A percentile compares a stretch with the other conserved stretches of the same genome.
Conservation (phyloP, 2,888 invertebrate genomes). For the Capitulum mitella region DNA sequence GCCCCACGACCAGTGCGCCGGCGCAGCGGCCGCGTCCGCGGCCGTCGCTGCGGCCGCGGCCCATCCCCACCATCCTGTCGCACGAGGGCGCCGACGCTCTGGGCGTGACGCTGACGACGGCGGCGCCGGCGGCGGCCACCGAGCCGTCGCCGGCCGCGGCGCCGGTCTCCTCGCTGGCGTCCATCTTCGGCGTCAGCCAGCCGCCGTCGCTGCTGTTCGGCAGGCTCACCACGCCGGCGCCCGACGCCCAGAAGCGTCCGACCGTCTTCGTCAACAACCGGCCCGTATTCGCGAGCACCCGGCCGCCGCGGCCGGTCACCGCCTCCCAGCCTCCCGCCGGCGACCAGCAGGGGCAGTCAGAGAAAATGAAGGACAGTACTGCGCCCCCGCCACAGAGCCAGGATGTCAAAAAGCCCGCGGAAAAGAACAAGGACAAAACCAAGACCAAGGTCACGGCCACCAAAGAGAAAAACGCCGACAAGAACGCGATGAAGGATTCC, state of each 20-base stretch:
- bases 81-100: neutral
- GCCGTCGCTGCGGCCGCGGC: neutral
- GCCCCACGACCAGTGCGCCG: neutral
- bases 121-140: neutral
- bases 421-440: neutral
- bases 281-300: neutral
- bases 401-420: neutral
- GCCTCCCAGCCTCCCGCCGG: neutral
- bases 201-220: neutral
- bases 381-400: too few relatives aligned
- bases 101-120: conserved; percentile 1
- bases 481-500: neutral
- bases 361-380: too few relatives aligned
- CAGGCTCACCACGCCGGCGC: neutral
- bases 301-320: neutral
- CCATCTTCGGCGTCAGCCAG: neutral
- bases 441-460: neutral
- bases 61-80: conserved; percentile 11
- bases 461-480: neutral
- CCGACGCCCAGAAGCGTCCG: neutral
- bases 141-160: neutral
- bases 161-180: neutral
- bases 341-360: neutral
- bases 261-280: conserved; percentile 8
- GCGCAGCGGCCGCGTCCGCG: neutral